Conservation (phyloP, 2,888 invertebrate species). For the Lasius fuliginosus region DNA sequence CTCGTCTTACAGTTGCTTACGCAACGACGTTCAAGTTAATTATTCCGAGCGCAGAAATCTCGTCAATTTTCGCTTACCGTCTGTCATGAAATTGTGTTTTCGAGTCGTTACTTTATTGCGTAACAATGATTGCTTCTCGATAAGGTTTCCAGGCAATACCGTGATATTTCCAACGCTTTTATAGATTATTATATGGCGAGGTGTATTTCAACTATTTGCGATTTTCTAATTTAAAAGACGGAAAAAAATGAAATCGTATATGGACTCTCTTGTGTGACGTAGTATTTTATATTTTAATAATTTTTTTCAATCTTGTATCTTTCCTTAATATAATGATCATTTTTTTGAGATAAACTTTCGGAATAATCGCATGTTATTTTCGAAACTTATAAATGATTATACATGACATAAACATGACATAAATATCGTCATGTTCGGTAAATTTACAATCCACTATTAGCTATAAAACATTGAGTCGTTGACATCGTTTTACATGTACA, state of each 20-base stretch:
- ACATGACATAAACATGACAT: background rate
- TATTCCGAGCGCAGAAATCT: background rate
- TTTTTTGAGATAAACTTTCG: background rate
- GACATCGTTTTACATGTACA: background rate
- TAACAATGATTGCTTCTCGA: background rate
- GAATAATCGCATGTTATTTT: background rate
- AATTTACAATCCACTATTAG: background rate
- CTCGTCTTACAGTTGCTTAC: background rate
- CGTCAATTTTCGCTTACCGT: background rate
- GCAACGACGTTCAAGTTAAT: conserved; percentile 4
- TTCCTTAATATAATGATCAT: background rate
- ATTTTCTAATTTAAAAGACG: background rate
- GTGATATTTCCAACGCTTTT: conserved; percentile 3
- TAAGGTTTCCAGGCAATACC: background rate
- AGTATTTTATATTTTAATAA: background rate
- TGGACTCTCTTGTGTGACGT: background rate
- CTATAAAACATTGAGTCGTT: background rate
- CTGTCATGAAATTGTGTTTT: background rate
- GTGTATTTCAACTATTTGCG: background rate
- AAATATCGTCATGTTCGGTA: background rate
- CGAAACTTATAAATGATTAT: background rate
- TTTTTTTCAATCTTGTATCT: background rate
- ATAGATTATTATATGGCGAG: conserved; percentile 8
- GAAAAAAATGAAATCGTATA: background rate
- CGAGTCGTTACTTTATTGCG: conserved; percentile 8